Evolutionary conservation across 2,113 vertebrate genomes (phyloP), one percentile per base, ranked within the genome.

Genomic region (Serinus canaria): DNA sequence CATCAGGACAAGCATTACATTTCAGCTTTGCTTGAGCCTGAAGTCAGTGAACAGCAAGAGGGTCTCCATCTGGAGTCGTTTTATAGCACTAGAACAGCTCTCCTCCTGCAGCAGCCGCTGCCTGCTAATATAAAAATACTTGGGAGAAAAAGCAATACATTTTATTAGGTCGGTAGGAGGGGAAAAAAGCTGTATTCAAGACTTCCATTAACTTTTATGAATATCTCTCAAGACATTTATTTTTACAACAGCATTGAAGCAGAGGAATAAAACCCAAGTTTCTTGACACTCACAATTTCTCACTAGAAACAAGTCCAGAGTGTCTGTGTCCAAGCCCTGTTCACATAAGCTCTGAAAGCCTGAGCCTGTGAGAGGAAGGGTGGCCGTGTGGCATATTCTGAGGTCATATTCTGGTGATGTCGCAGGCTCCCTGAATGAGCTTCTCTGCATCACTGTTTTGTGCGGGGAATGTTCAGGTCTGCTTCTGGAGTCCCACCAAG

Each of bases 1-100:
- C 86, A 87, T 91, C 64, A 82, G 73, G 68, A 92, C 67, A 82
- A 94, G 70, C 55, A 25, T 66, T 95, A 83, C 1, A 0, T 91
- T 91, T 92, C 81, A 83, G 90, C 74, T 89, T 91, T 92, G 47
- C 68, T 80, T 81, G 53, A 67, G 84, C 68, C 56, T 80, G n/a
- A 83, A 95, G 82, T 79, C 84, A 92, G 74, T 1, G 23, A 76
- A 66, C 7, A 5, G 63, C 1, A 2, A 91, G 62, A 92, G 33
- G 23, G 55, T 94, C 92, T 94, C 96, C 94, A 97, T 77, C 87
- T 95, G 92, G 89, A 96, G 94, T 90, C 3, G 84, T 68, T 96
- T 92, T 94, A 83, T 7, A 79, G 79, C 73, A 72, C 44, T 64
- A 89, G 79, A 94, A 62, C 37, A 11, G 50, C 30, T 84, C 75